Evolutionary conservation across 35 echinoderm and acorn worm species (phyloP).

Genomic region (Chiridota heheva): DNA sequence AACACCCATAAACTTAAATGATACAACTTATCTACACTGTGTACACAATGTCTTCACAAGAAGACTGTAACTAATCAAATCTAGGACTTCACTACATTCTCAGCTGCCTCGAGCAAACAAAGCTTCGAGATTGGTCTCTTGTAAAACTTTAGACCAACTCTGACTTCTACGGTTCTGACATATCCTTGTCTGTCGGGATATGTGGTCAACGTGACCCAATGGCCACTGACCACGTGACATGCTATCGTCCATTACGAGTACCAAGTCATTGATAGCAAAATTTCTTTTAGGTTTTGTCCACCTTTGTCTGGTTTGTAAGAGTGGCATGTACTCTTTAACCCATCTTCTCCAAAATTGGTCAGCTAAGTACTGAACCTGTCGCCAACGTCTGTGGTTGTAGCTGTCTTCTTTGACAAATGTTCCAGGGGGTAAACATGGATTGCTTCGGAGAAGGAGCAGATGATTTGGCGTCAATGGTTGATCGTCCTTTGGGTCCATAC

Average conservation of each 20-base stretch:
- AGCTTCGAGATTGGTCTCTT: too few relatives aligned
- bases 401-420: slow-evolving; percentile 23
- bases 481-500: slow-evolving; percentile 25
- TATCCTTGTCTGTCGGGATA: too few relatives aligned
- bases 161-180: too few relatives aligned
- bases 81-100: too few relatives aligned
- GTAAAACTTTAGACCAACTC: too few relatives aligned
- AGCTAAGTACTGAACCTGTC: slow-evolving; percentile 52
- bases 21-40: too few relatives aligned
- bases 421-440: slow-evolving; percentile 34
- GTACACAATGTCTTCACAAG: too few relatives aligned
- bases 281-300: slow-evolving; percentile 39
- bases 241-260: slow-evolving; percentile 52
- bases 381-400: slow-evolving; percentile 32
- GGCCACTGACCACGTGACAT: slow-evolving; percentile 43
- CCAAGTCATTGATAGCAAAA: slow-evolving; percentile 42
- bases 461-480: slow-evolving; percentile 54
- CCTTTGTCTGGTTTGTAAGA: slow-evolving; percentile 60
- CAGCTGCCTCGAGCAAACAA: too few relatives aligned
- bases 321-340: slow-evolving; percentile 62
- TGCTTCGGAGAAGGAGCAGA: slow-evolving; percentile 45
- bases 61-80: too few relatives aligned
- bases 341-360: slow-evolving; percentile 71
- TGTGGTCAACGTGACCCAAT: slow-evolving; percentile 34
- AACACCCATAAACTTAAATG: too few relatives aligned